These are phyloP conservation scores for Rhabdomys dilectus DNA, from an alignment of 2,113 vertebrate genomes.

Conservation along the genomic window DNA sequence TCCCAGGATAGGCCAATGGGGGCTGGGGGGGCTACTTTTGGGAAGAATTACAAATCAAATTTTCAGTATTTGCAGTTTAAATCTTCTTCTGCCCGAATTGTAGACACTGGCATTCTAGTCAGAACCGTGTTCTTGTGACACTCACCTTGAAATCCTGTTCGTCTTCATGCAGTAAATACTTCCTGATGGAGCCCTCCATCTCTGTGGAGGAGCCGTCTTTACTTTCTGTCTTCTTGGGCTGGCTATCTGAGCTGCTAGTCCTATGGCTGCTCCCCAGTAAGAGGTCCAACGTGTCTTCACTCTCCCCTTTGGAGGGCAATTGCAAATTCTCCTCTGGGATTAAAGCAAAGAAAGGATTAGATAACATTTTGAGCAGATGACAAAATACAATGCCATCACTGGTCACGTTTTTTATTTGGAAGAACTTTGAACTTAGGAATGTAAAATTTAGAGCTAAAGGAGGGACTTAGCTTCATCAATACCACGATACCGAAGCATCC, in stretches of 20 bases:
- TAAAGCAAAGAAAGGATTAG: constrained; percentile 37
- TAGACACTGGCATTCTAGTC: background rate
- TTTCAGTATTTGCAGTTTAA: background rate
- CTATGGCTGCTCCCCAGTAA: background rate
- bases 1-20: background rate
- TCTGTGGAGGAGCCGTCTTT: background rate
- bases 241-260: fast-evolving
- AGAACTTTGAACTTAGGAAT: constrained; percentile 31
- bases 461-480: background rate
- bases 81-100: background rate
- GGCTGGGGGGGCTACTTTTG: background rate
- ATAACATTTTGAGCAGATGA: background rate
- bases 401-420: constrained; percentile 40
- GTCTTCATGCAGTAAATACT: constrained; percentile 78
- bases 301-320: background rate
- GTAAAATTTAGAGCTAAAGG: background rate
- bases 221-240: too few relatives aligned
- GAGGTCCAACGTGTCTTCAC: fast-evolving
- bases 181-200: constrained; percentile 1
- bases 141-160: constrained; percentile 86
- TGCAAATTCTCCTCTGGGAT: constrained; percentile 20
- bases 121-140: background rate
- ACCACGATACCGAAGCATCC: background rate
- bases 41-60: background rate
- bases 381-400: background rate